Conservation (phyloP, 1,140 invertebrate genomes). For the Drosophila tristis region DNA sequence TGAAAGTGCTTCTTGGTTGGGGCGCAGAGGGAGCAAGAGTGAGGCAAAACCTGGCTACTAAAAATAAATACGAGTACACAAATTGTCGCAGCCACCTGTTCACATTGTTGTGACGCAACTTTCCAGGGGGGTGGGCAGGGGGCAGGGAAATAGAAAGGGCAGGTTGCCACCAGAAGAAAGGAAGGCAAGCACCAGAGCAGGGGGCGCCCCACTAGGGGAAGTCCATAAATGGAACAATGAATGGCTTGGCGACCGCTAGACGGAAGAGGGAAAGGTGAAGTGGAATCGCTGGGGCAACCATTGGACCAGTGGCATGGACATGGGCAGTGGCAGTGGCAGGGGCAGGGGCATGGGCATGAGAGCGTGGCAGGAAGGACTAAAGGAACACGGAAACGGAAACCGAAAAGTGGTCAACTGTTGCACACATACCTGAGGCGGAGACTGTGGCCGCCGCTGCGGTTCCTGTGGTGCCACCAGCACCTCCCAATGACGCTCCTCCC, state of each 20-base stretch:
- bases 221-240: conserved; percentile 8
- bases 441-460: conserved; percentile 25
- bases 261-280: background rate
- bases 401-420: conserved; percentile 58
- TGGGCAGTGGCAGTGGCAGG: too few relatives aligned
- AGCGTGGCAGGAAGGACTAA: conserved; percentile 1
- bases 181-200: background rate
- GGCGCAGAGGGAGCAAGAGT: conserved; percentile 6
- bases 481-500: conserved; percentile 19
- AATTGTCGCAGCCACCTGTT: conserved; percentile 81
- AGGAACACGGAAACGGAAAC: conserved; percentile 39
- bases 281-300: background rate
- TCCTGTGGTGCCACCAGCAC: conserved; percentile 3
- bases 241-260: too few relatives aligned
- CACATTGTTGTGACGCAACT: conserved; percentile 80
- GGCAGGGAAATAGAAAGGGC: too few relatives aligned
- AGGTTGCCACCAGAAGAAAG: conserved; percentile 1
- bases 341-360: background rate
- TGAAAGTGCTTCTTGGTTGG: conserved; percentile 43
- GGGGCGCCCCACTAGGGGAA: conserved; percentile 1
- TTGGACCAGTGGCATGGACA: too few relatives aligned
- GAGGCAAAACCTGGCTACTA: conserved; percentile 61
- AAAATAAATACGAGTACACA: conserved; percentile 82
- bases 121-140: conserved; percentile 13
- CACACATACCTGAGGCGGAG: conserved; percentile 61